Base-by-base conservation (phyloP, 2,888 invertebrate genomes). In the Ochropacha duplaris region DNA sequence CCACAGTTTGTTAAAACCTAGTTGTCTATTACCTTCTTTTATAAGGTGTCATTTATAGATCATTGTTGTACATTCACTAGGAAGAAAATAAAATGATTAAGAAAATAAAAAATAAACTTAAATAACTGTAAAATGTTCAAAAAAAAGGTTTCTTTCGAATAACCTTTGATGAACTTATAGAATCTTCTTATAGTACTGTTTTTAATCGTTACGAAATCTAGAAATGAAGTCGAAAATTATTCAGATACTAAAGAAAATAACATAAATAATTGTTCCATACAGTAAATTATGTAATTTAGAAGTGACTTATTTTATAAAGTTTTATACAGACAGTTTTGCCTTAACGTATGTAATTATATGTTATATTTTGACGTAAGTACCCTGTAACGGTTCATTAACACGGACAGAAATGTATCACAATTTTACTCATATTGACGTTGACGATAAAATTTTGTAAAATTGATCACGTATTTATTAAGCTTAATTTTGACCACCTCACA, bases 361-460 rank as follows among this genome's bases (percentile, higher is more conserved):
- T 51, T 28, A 14, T 4, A 24, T 14, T 34, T 52, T 31, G 31
- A 24, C 11, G 26, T 31, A 28, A 31, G 31, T n/a, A 19, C 19
- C 44, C 16, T 14, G 52, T 52, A 31, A 11, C 52, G 16, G 31
- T 34, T 44, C 44, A 31, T 16, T 31, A 52, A 51, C 26, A 31
- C 57, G 16, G 63, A 75, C 75, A 69, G 62, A 55, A 54, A 55
- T 67, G 51, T 57, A 49, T 58, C 54, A 60, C 58, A 56, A 60
- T 66, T 65, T 67, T 64, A 72, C 69, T 67, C 66, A 65, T 60
- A 66, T 65, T 59, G 63, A 59, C 68, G 67, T 62, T 65, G 69
- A 72, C 71, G 70, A 74, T 74, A 74, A 69, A 77, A 72, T 73
- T 44, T 72, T 70, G 74, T 77, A 77, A 77, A 76, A 74, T 73